Percentiles rank a stretch among this genome's conserved stretches.
Conservation (phyloP, 2,888 invertebrate species). For the Agrilus mali region DNA sequence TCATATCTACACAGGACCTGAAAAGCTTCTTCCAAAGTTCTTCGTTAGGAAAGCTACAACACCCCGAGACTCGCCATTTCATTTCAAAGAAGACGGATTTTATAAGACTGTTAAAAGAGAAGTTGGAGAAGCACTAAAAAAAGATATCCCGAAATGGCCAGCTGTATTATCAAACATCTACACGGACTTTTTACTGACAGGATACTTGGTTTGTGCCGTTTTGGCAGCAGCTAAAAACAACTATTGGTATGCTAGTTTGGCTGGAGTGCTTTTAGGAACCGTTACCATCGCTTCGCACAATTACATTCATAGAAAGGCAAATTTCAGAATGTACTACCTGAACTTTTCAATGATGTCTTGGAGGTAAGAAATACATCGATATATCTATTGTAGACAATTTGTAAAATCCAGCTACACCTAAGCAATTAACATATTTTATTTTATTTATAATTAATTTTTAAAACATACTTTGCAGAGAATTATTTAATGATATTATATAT, state of each 20-base stretch:
- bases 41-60: conserved; percentile 49
- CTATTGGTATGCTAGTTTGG: conserved; percentile 35
- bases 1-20: conserved; percentile 45
- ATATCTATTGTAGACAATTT: no score
- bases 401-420: no score
- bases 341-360: conserved; percentile 56
- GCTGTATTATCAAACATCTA: conserved; percentile 29
- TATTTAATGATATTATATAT: no score
- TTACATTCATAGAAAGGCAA: conserved; percentile 63
- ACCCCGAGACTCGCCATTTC: conserved; percentile 57
- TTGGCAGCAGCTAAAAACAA: conserved; percentile 15
- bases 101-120: conserved; percentile 54
- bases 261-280: conserved; percentile 46
- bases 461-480: no score
- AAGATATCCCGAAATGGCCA: conserved; percentile 37
- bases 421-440: no score
- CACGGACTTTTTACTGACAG: conserved; percentile 29
- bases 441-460: no score
- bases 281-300: conserved; percentile 56
- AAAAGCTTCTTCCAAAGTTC: conserved; percentile 49
- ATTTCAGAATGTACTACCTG: conserved; percentile 68
- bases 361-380: conserved; percentile 31
- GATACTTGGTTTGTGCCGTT: conserved; percentile 26
- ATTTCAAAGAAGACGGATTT: conserved; percentile 62
- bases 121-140: conserved; percentile 39